phyloP scores from a whole-genome alignment of 1,140 invertebrate species.

The Drosophila kohkoa region DNA sequence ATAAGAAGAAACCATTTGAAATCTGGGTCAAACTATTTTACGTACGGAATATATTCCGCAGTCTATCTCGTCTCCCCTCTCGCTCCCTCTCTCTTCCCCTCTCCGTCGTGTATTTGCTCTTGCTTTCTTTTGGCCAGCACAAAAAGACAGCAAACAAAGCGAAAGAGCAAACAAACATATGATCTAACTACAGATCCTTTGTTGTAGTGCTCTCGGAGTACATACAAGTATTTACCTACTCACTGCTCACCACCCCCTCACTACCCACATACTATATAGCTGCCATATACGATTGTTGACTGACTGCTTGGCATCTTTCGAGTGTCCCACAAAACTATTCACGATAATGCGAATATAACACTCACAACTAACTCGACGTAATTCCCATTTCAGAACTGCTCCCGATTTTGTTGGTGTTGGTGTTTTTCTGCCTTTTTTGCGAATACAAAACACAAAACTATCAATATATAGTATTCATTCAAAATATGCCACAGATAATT shows the following conservation, averaged over 20 bases:
- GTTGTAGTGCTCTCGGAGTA: constrained; percentile 25
- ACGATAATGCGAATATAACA: constrained; percentile 25
- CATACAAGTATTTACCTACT: constrained; percentile 15
- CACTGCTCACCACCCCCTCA: no score
- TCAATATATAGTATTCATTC: no score
- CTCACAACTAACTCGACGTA: background rate
- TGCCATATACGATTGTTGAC: background rate
- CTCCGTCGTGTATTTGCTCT: constrained; percentile 13
- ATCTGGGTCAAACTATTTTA: constrained; percentile 80
- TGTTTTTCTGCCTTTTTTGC: background rate
- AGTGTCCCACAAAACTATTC: constrained; percentile 48
- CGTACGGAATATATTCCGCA: constrained; percentile 46
- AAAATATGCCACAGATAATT: no score
- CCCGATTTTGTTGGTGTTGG: background rate
- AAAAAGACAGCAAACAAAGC: no score
- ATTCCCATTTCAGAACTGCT: constrained; percentile 6
- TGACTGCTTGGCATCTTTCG: constrained; percentile 10
- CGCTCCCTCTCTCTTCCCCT: background rate
- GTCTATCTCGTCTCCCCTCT: background rate
- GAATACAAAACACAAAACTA: no score
- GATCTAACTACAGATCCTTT: constrained; percentile 43
- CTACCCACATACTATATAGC: no score
- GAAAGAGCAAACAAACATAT: constrained; percentile 3
- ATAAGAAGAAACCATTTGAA: constrained; percentile 62
- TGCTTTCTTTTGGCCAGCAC: constrained; percentile 5